Evolutionary conservation across 2,888 invertebrate species (phyloP).

Genomic region (Drosophila gaucha): DNA sequence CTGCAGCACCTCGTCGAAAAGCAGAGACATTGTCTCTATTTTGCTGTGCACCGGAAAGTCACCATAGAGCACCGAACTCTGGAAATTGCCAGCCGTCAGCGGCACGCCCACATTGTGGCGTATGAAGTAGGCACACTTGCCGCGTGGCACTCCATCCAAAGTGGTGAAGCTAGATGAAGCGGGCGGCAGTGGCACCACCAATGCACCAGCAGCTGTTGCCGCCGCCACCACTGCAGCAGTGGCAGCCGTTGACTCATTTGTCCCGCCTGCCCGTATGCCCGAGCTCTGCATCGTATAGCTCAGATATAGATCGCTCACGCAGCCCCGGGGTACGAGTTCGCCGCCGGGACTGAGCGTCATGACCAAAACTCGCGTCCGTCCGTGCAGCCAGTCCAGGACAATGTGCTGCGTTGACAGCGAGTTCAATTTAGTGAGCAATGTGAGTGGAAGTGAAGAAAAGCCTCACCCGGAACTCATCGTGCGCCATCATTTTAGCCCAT

Average conservation of each 20-base stretch:
- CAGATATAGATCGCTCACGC: slow-evolving; percentile 84
- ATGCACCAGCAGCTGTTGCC: slow-evolving; percentile 57
- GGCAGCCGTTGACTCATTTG: slow-evolving; percentile 37
- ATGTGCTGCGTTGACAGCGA: slow-evolving; percentile 78
- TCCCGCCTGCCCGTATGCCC: slow-evolving; percentile 16
- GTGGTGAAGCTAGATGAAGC: slow-evolving; percentile 82
- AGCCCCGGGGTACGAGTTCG: slow-evolving; percentile 84
- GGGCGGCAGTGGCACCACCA: slow-evolving; percentile 77
- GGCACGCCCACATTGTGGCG: slow-evolving; percentile 59
- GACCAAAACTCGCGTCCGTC: slow-evolving; percentile 83
- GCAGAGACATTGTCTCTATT: slow-evolving; percentile 88
- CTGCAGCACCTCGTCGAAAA: slow-evolving; percentile 90
- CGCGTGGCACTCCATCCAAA: slow-evolving; percentile 82
- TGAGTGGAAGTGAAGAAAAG: slow-evolving; percentile 76
- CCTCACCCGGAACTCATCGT: slow-evolving; percentile 88
- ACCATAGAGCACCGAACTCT: slow-evolving; percentile 87
- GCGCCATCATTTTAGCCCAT: slow-evolving; percentile 93
- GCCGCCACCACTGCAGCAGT: slow-evolving; percentile 65
- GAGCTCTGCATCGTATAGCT: slow-evolving; percentile 59
- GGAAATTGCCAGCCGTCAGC: slow-evolving; percentile 83
- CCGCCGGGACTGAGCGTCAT: slow-evolving; percentile 84
- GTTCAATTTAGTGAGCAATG: neutral
- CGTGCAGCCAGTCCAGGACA: slow-evolving; percentile 84
- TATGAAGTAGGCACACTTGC: slow-evolving; percentile 86
- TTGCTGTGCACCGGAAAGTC: slow-evolving; percentile 90